phyloP scores from a whole-genome alignment of 2,113 vertebrate genomes.

The Spea multiplicata region DNA sequence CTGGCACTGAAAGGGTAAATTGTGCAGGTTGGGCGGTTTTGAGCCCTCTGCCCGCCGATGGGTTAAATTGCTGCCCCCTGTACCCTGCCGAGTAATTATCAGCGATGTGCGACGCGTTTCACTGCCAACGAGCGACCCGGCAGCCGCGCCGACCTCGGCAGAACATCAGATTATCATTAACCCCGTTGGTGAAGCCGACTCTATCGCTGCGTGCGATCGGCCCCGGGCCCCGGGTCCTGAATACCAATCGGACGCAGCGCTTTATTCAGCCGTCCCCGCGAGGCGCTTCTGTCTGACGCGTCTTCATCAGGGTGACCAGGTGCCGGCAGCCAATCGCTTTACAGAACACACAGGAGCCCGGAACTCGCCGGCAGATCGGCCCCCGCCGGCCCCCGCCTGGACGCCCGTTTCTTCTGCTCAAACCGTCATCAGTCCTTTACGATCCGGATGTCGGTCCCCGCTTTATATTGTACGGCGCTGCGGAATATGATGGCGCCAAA shows the following conservation, averaged over 20 bases:
- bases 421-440: background rate
- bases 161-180: slow-evolving; percentile 2
- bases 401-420: background rate
- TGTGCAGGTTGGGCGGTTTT: too few species aligned
- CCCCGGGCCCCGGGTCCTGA: background rate
- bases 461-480: background rate
- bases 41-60: too few species aligned
- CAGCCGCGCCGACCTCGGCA: background rate
- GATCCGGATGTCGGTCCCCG: background rate
- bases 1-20: too few species aligned
- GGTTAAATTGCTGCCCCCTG: too few species aligned
- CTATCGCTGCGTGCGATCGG: background rate
- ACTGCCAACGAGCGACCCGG: background rate
- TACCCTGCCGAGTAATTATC: background rate
- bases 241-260: background rate
- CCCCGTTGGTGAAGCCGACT: background rate
- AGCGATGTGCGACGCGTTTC: background rate
- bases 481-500: background rate
- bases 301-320: too few species aligned
- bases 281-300: too few species aligned
- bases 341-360: too few species aligned
- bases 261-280: too few species aligned
- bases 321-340: too few species aligned
- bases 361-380: too few species aligned
- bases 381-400: background rate